These are phyloP conservation scores for Drosophila neonasuta DNA, from an alignment of 2,888 invertebrate species.

Conservation along the genomic window DNA sequence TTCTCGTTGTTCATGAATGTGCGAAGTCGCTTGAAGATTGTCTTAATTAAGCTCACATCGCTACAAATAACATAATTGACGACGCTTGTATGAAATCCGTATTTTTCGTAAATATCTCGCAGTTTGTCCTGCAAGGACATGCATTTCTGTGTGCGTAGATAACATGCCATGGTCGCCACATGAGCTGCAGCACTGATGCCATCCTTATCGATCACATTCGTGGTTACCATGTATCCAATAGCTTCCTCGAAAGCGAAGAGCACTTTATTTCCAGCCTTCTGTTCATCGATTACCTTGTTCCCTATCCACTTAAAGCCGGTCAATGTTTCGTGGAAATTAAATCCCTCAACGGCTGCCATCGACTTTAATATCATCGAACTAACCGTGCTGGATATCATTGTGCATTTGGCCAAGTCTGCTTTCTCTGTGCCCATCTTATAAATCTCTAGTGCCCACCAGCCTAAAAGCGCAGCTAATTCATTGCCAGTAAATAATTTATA, in stretches of 20 bases:
- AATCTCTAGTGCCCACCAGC: constrained; percentile 94
- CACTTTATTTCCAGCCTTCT: constrained; percentile 88
- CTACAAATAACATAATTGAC: constrained; percentile 95
- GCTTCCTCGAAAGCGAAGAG: constrained; percentile 99
- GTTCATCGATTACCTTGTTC: constrained; percentile 89
- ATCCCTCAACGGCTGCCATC: constrained; percentile 91
- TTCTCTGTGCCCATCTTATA: constrained; percentile 82
- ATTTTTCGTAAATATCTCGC: constrained; percentile 89
- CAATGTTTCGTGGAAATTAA: constrained; percentile 91
- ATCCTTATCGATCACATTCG: constrained; percentile 96
- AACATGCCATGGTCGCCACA: constrained; percentile 89
- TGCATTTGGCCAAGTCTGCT: constrained; percentile 85
- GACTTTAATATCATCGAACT: constrained; percentile 96
- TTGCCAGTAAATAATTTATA: constrained; percentile 91
- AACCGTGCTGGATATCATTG: constrained; percentile 95
- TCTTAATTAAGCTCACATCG: constrained; percentile 86
- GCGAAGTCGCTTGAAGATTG: constrained; percentile 92
- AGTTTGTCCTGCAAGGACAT: constrained; percentile 86
- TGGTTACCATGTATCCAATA: constrained; percentile 97
- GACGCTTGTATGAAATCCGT: constrained; percentile 93
- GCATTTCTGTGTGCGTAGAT: constrained; percentile 85
- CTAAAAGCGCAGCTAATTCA: constrained; percentile 95
- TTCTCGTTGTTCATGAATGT: constrained; percentile 84
- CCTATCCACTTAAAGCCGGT: constrained; percentile 99
- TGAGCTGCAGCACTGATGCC: constrained; percentile 95